Base-by-base conservation (phyloP, 1,140 invertebrate genomes). In the Stegodyphus mimosarum region DNA sequence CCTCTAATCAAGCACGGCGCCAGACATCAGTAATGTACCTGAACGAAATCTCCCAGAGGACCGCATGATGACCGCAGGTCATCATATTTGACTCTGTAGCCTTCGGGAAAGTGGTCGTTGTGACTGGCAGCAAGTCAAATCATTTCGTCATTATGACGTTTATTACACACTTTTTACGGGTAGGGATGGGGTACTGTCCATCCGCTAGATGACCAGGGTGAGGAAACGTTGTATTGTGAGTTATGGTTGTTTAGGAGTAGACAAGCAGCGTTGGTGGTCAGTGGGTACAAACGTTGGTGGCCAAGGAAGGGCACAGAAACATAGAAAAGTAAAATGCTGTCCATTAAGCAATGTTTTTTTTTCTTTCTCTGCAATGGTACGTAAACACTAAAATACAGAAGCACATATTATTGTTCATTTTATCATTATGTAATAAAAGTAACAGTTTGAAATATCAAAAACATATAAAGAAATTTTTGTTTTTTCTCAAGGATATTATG, bases 81-180 rank as follows among this genome's bases (percentile, higher is more conserved):
- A 67, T n/a, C 64, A 67, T 1, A 10, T 5, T 60, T 60, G 55
- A 60, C 55, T 15, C 33, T 33, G 33, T 33, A 33, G 33, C 33
- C 33, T 33, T 33, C 33, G 33, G 33, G 33, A 33, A 33, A 60
- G 55, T 1, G 15, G 55, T 33, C 15, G 9, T 15, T 15, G 55
- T 60, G 55, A 15, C 55, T 60, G 55, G 55, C 55, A 9, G n/a
- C 64, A 13, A 13, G 64, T 67, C 64, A 67, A 67, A 67, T 67
- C 64, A 67, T 67, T 67, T 67, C 64, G 64, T 67, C 64, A 67
- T 67, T 67, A 67, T 67, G 64, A 67, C 64, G 64, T 67, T 67
- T 18, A 67, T 67, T 67, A 17, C 64, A 67, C 11, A 17, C 15
- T 67, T 67, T 67, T 60, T 9, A 60, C 55, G 2, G 55, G 55